Base-by-base conservation (phyloP, 2,113 vertebrate species). In the Entosphenus tridentatus region DNA sequence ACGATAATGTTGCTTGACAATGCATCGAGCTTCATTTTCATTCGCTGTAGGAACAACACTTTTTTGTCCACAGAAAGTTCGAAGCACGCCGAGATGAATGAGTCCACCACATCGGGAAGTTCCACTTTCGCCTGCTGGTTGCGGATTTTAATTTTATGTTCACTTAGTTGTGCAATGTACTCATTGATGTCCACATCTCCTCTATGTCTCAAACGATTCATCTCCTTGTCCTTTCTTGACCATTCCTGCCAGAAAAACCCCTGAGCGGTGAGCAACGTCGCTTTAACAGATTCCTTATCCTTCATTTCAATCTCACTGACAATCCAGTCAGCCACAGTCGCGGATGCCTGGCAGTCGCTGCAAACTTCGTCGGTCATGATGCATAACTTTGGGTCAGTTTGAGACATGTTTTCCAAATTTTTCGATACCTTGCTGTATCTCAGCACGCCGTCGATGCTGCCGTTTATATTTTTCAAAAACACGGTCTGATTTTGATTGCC, bases 391-490 rank as follows among this genome's bases (percentile, higher is more conserved):
- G 39, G 39, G 39, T 39, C 39, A 39, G 39, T 39, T 39, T 39
- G 39, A 39, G 39, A 39, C 39, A 39, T 39, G 39, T 67, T 74
- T 67, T 79, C 78, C 56, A 82, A 71, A 67, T 75, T 77, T 17
- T 79, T 70, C 70, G 3, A 57, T 68, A 73, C 76, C 14, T 78
- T 67, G 56, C 65, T 1, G 2, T 68, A 68, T 74, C 74, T 75
- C 54, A 80, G 54, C 55, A 78, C 57, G 55, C 58, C 16, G 71
- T 73, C 75, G 7, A 82, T 68, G 16, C 69, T 73, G 17, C 74
- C 68, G 71, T 18, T 70, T 17, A 81, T 54, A 18, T 17, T 72
- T 10, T 69, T 57, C 54, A 77, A 77, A 39, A 82, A 71, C 65
- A 75, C 65, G 9, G 78, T 71, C 21, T 77, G 75, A 69, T 70